Base-by-base conservation (phyloP, 1,140 invertebrate species). In the Orussus abietinus region DNA sequence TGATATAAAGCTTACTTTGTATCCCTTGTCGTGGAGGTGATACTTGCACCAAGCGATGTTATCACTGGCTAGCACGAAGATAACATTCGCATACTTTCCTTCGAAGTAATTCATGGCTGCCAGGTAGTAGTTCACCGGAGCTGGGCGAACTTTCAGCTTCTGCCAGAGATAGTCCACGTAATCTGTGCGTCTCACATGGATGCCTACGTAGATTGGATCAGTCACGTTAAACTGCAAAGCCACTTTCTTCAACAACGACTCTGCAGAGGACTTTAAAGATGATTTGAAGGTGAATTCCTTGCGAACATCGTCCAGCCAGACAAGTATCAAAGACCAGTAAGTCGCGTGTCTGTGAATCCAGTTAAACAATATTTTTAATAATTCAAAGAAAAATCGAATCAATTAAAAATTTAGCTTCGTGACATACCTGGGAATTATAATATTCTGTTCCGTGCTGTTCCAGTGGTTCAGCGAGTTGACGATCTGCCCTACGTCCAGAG, bases 31-130 rank as follows among this genome's bases (percentile, higher is more conserved):
- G 13, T 56, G 57, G 21, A 81, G 72, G 45, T 77, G 64, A 35
- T 69, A 55, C 45, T 73, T 71, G 57, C 80, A 82, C 80, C 80
- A 82, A 3, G 42, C 49, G 25, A 80, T 77, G 51, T 81, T 81
- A 53, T 83, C 81, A 54, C 80, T 82, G 21, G 80, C 73, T 3
- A 82, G 71, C 14, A 82, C 51, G 54, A 83, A 83, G 6, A 80
- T 47, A 2, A 74, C 68, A 31, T 74, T 69, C 6, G 44, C 40
- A 48, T 75, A 82, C 53, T 78, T 80, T 13, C 43, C 47, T 28
- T 66, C 57, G 47, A 77, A 82, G 45, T 80, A 76, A 40, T 72
- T 53, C 75, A 82, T 81, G 4, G 80, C 80, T 11, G 64, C 50
- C 1, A 62, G 50, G 56, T 80, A 82, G 57, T 78, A 83, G 4